phyloP scores from a whole-genome alignment of 2,888 invertebrate genomes.

The Pseudoips prasinana region DNA sequence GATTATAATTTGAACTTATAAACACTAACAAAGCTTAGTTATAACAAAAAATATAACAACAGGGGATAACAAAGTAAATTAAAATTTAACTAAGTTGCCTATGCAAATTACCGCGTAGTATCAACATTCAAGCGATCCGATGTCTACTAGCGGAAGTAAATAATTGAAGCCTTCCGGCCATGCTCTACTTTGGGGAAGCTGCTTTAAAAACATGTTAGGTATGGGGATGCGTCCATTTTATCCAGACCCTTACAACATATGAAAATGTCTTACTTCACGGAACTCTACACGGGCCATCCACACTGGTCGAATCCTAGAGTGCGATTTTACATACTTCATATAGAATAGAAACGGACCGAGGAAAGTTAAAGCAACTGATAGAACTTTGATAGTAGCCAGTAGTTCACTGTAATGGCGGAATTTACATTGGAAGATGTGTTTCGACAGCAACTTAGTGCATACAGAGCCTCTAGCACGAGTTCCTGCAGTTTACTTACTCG shows the following conservation, averaged over 20 bases:
- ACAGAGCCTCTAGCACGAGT: too few relatives aligned
- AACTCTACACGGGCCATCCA: slow-evolving; percentile 4
- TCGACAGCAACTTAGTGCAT: slow-evolving; percentile 34
- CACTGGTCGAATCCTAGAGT: slow-evolving; percentile 19
- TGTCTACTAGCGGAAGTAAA: slow-evolving; percentile 31
- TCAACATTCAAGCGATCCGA: slow-evolving; percentile 17
- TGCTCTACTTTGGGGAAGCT: slow-evolving; percentile 45
- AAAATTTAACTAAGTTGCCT: too few relatives aligned
- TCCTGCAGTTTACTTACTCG: too few relatives aligned
- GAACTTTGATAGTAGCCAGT: slow-evolving; percentile 33
- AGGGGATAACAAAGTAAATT: too few relatives aligned
- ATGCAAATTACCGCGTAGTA: background rate
- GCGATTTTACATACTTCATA: slow-evolving; percentile 28
- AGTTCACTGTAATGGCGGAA: slow-evolving; percentile 26
- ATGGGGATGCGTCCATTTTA: slow-evolving; percentile 23
- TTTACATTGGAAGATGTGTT: slow-evolving; percentile 24
- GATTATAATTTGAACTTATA: too few relatives aligned
- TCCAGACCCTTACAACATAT: slow-evolving; percentile 23
- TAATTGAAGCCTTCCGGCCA: slow-evolving; percentile 49
- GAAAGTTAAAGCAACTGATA: slow-evolving; percentile 43
- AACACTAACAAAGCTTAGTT: too few relatives aligned
- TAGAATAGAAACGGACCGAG: slow-evolving; percentile 24
- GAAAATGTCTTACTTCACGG: slow-evolving; percentile 6
- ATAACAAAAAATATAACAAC: too few relatives aligned
- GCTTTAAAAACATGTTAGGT: slow-evolving; percentile 44